Evolutionary conservation across 2,888 invertebrate genomes (phyloP).

Genomic region (Melinaea marsaeus): DNA sequence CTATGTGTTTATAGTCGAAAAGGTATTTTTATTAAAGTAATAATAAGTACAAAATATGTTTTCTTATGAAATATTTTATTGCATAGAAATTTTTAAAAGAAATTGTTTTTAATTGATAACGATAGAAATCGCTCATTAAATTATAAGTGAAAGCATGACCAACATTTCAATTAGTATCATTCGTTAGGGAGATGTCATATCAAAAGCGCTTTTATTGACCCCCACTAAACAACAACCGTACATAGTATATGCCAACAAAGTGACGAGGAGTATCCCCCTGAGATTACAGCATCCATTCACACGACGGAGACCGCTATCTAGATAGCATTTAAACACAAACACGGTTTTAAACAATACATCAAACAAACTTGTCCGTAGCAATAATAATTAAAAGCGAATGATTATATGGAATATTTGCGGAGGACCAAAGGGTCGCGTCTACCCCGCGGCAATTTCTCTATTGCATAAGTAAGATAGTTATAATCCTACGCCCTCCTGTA

Average conservation of each 20-base stretch:
- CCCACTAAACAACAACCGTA: slow-evolving; percentile 23
- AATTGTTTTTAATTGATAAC: slow-evolving; percentile 4
- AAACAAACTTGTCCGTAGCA: slow-evolving; percentile 72
- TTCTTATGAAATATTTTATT: too few relatives aligned
- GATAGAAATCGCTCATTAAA: slow-evolving; percentile 12
- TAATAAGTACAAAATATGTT: too few relatives aligned
- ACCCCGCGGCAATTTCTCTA: slow-evolving; percentile 54
- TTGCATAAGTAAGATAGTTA: slow-evolving; percentile 49
- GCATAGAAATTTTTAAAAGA: neutral
- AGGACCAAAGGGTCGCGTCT: slow-evolving; percentile 63
- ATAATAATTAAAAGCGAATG: slow-evolving; percentile 78
- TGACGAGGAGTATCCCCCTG: slow-evolving; percentile 41
- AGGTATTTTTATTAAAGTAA: slow-evolving; percentile 20
- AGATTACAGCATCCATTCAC: slow-evolving; percentile 58
- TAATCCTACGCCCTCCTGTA: slow-evolving; percentile 60
- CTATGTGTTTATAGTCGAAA: slow-evolving; percentile 50
- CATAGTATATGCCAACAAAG: slow-evolving; percentile 29
- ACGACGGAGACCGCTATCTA: slow-evolving; percentile 43
- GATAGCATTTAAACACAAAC: slow-evolving; percentile 70
- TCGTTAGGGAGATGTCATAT: slow-evolving; percentile 24
- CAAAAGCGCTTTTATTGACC: slow-evolving; percentile 30
- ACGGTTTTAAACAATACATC: slow-evolving; percentile 76
- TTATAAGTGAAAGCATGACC: slow-evolving; percentile 13
- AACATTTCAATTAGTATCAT: slow-evolving; percentile 28
- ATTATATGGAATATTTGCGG: slow-evolving; percentile 75